Base-by-base conservation (phyloP, 2,797 vertebrate species). In the Eulemur albifrons region DNA sequence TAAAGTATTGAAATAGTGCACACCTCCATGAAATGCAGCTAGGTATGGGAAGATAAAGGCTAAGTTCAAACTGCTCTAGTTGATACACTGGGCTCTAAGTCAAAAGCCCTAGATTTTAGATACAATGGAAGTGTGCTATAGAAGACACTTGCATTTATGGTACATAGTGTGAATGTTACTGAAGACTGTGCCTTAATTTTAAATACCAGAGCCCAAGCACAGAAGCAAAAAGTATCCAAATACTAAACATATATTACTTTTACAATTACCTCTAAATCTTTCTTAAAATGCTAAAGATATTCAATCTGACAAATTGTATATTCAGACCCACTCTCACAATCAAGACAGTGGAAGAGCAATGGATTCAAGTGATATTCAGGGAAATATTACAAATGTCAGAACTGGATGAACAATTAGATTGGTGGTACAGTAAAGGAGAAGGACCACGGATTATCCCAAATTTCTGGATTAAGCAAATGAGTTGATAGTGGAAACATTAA, bases 171-270 rank as follows among this genome's bases (percentile, higher is more conserved):
- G 50, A 86, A 72, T 85, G 40, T 77, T 87, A 84, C 9, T 61
- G 15, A 90, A 90, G 52, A 96, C 76, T 67, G 82, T 1, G 82
- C 6, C 75, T 86, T 81, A 94, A 93, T 91, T 93, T 86, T 87
- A 89, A 96, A 93, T 52, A 65, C 30, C 48, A 94, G 13, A 95
- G 43, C 15, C 43, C 35, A 73, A 81, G 32, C 43, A 93, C 30
- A 77, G 32, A 69, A 88, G 35, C 61, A 94, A 93, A 72, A 89
- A 82, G 67, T 77, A 91, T 50, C 9, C 73, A 92, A 89, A 86
- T 59, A 84, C 43, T 84, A 88, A 91, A 93, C 38, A 89, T 2
- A 76, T 59, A 90, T 11, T 67, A 82, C 50, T 92, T 95, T 88
- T 27, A 95, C 17, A 94, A 84, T 43, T 83, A 89, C 15, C 7